phyloP scores from a whole-genome alignment of 2,888 invertebrate species.

The Volucella inanis region DNA sequence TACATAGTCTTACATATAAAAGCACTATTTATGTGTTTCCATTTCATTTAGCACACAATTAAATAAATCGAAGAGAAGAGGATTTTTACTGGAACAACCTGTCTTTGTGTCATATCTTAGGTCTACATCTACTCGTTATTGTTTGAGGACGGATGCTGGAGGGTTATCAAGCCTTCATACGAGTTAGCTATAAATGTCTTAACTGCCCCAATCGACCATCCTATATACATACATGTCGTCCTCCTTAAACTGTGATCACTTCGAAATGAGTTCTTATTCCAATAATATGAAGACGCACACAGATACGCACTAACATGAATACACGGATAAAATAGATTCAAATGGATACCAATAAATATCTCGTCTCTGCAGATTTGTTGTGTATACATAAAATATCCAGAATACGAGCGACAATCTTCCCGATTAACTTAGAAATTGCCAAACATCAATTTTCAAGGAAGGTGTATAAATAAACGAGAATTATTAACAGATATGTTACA shows the following conservation, averaged over 20 bases:
- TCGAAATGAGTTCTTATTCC: constrained; percentile 66
- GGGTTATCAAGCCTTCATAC: constrained; percentile 43
- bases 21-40: constrained; percentile 77
- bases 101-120: constrained; percentile 14
- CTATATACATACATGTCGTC: background rate
- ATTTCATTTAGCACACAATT: constrained; percentile 82
- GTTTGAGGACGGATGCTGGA: background rate
- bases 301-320: constrained; percentile 12
- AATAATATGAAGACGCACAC: constrained; percentile 30
- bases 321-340: constrained; percentile 48
- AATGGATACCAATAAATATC: constrained; percentile 72
- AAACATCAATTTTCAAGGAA: constrained; percentile 69
- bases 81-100: constrained; percentile 48
- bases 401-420: constrained; percentile 67
- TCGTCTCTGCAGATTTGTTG: constrained; percentile 60
- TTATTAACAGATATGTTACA: background rate
- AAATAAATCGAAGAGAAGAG: constrained; percentile 76
- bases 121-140: constrained; percentile 35
- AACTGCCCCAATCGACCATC: constrained; percentile 53
- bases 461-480: constrained; percentile 58
- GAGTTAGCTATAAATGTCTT: constrained; percentile 60
- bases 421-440: constrained; percentile 69
- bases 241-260: constrained; percentile 48
- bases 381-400: constrained; percentile 64
- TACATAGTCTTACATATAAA: constrained; percentile 5